Conservation (phyloP, 2,888 invertebrate species). For the Cynaeus angustus region DNA sequence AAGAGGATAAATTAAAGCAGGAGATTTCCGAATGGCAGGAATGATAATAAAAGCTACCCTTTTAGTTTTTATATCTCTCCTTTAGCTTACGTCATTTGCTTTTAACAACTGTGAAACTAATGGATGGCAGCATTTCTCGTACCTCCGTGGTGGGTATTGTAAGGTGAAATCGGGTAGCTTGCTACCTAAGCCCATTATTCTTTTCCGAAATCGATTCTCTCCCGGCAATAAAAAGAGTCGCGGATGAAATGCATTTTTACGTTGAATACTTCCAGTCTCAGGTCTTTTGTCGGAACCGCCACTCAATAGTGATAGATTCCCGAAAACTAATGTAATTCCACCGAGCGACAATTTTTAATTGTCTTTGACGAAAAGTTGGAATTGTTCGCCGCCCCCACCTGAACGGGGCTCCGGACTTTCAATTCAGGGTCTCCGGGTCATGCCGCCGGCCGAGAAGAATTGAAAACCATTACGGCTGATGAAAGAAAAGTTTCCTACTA, state of each 20-base stretch:
- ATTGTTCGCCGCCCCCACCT: constrained; percentile 54
- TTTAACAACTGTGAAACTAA: constrained; percentile 70
- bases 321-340: constrained; percentile 44
- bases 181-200: constrained; percentile 68
- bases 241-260: constrained; percentile 63
- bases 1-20: constrained; percentile 65
- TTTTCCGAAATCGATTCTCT: constrained; percentile 64
- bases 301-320: constrained; percentile 47
- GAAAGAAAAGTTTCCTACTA: constrained; percentile 71
- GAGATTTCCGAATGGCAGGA: constrained; percentile 63
- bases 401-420: constrained; percentile 49
- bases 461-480: constrained; percentile 69
- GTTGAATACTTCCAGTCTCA: constrained; percentile 51
- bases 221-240: constrained; percentile 60
- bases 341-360: constrained; percentile 5
- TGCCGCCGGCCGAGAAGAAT: constrained; percentile 54
- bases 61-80: constrained; percentile 65
- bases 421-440: constrained; percentile 53
- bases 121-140: constrained; percentile 67
- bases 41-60: constrained; percentile 68
- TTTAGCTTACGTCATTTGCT: constrained; percentile 69
- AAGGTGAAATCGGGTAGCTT: constrained; percentile 63
- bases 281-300: constrained; percentile 46
- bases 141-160: constrained; percentile 63
- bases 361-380: constrained; percentile 12